Evolutionary conservation across 2,888 invertebrate species (phyloP).

Genomic region (Dryococelus australis): DNA sequence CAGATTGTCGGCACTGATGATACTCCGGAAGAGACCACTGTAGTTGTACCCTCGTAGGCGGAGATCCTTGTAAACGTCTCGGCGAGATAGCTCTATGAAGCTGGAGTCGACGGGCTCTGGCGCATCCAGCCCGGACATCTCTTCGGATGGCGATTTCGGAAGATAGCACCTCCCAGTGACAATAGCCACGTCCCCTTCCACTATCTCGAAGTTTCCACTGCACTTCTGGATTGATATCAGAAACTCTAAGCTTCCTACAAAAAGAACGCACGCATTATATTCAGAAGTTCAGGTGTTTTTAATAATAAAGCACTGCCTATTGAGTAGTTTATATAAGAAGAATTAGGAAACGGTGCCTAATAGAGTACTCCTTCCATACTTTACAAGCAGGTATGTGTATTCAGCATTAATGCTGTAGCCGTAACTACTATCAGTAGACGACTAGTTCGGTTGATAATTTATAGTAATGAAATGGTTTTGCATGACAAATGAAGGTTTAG

Average conservation of each 20-base stretch:
- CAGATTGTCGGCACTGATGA: conserved; percentile 29
- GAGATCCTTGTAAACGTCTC: conserved; percentile 74
- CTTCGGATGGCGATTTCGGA: conserved; percentile 13
- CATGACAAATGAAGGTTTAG: too few species aligned
- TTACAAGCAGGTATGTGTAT: too few species aligned
- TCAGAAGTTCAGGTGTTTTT: too few species aligned
- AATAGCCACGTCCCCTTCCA: conserved; percentile 43
- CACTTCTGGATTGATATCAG: conserved; percentile 45
- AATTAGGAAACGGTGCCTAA: too few species aligned
- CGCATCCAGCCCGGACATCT: not conserved
- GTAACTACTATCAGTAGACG: too few species aligned
- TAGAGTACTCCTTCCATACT: too few species aligned
- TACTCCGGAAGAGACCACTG: conserved; percentile 62
- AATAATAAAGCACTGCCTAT: too few species aligned
- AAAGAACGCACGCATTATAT: not conserved
- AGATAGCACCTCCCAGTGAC: conserved; percentile 39
- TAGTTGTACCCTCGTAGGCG: conserved; percentile 75
- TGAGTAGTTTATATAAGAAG: too few species aligned
- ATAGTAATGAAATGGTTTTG: too few species aligned
- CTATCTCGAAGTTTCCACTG: conserved; percentile 44
- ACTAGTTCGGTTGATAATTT: too few species aligned
- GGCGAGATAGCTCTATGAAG: conserved; percentile 24
- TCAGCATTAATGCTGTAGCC: too few species aligned
- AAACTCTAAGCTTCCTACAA: conserved; percentile 46
- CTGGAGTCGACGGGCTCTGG: not conserved